Evolutionary conservation across 1,140 invertebrate genomes (phyloP), one percentile per base, ranked within the genome.

Genomic region (Bombus waltoni): DNA sequence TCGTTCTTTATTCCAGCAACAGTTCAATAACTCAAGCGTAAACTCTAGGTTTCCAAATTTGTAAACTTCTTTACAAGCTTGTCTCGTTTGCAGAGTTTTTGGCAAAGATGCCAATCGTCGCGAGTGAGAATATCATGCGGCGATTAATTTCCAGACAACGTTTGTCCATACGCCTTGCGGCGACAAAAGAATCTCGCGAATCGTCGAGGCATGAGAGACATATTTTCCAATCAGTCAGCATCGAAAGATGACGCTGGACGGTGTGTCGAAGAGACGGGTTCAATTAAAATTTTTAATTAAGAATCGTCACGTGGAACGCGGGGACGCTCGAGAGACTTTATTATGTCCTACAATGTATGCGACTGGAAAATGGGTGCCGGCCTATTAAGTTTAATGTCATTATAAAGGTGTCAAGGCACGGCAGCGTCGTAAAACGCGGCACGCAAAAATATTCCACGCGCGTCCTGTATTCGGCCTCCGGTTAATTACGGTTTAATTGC

Each of bases 401-500:
- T 83, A 87, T 72, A 70, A 78, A 87, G 66, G 68, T 83, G 85
- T 83, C 85, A 86, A 47, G 84, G 79, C 70, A 44, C 53, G 42
- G 40, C 65, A 18, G 38, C 15, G 4, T 57, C 74, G 68, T 62
- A 85, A 72, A 85, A 80, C 68, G 42, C 15, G 38, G 32, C 32
- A 47, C 13, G 62, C 15, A 53, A 77, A 83, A 83, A 87, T 83
- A 87, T 87, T 83, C 81, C 73, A 47, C 81, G 42, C 66, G 74
- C 73, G 44, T 73, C 40, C n/a, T 68, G 73, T 66, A 79, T 72
- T 85, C 59, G 71, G 62, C 78, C 73, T 35, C 83, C 40, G 38
- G 22, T 79, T 87, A 87, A 87, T 87, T 85, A 76, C 77, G 28
- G 28, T 85, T 85, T 87, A 87, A 87, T 87, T 87, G 66, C 86